Evolutionary conservation across 1,140 invertebrate genomes (phyloP), one percentile per base, ranked within the genome.

Genomic region (Drosophila pachea): DNA sequence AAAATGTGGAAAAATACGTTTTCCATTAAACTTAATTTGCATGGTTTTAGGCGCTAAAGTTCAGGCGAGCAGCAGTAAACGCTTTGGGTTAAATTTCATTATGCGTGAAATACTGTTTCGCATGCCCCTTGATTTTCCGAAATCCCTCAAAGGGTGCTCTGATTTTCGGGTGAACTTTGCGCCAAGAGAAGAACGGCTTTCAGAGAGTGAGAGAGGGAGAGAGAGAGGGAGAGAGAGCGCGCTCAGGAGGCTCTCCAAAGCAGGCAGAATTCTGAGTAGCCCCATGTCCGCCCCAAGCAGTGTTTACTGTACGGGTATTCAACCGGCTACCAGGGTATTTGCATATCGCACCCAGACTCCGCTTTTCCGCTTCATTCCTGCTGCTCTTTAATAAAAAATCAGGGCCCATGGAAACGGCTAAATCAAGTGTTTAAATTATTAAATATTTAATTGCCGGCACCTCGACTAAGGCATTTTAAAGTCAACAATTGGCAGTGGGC

Each of bases 11-110:
- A 63, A 71, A 78, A 83, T 83, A 78, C 45, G 75, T 78, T 83
- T 83, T 83, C 72, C 79, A 83, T 78, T 72, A 73, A 76, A 83
- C 78, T 83, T 83, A 70, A 83, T 83, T 83, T 83, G 68, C 68
- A 73, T 83, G 74, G 75, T 75, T 83, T 83, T 83, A 83, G 79
- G 75, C 78, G 43, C 43, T 47, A 22, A 56, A 74, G 43, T 59
- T 32, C 61, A 69, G 33, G 60, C 29, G 29, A 43, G 48, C 49
- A 45, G 42, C 14, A 45, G 33, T 50, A 68, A 73, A 49, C 43
- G 66, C 55, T 73, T 53, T 76, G 69, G 69, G 61, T 60, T 50
- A 66, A 81, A 81, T 74, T 81, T 66, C 61, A 83, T 75, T 73
- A 67, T 22, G 65, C 60, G 62, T 66, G 64, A 78, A 76, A 73